Base-by-base conservation (phyloP, 64 coral and sea anemone genomes). In the Stichodactyla mertensii region DNA sequence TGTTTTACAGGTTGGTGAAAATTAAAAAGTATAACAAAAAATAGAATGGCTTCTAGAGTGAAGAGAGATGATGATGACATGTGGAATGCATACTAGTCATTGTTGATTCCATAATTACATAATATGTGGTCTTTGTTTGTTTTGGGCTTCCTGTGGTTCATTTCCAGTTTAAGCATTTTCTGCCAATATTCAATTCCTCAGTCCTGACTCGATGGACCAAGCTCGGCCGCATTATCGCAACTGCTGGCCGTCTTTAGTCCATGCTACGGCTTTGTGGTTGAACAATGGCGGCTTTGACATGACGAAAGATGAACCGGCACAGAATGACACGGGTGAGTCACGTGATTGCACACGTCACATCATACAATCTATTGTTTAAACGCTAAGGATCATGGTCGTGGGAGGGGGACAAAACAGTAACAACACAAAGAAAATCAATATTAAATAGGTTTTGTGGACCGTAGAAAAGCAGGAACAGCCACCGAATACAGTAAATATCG, bases 141-240 rank as follows among this genome's bases (percentile, higher is more conserved):
- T 60, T 45, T 22, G 6, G 18, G 9, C 19, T 66, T 18, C 28
- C 16, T 86, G 19, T 15, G 16, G 10, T 70, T 20, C 11, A 12
- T 26, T 11, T 62, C 1, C 22, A 61, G 1, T 16, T 7, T 14
- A 16, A 59, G 54, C 9, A 4, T 64, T 52, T 51, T 52, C 15
- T 23, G 15, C 20, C 5, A 59, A 45, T 45, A 2, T 87, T 82
- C 24, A 19, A n/a, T 77, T 23, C 78, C 80, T 5, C 70, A 98
- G 96, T 55, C 88, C 97, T 5, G 97, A 99, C n/a, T 94, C 97
- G 20, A 95, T 95, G 97, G 93, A 99, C 31, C 93, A 99, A 77
- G 90, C 93, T 7, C 86, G 82, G 31, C 89, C 88, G 45, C 93
- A 99, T 86, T 99, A 99, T 86, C 59, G 89, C 20, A 92, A 94